Evolutionary conservation across 2,797 vertebrate species (phyloP).

Genomic region (Antrozous pallidus): DNA sequence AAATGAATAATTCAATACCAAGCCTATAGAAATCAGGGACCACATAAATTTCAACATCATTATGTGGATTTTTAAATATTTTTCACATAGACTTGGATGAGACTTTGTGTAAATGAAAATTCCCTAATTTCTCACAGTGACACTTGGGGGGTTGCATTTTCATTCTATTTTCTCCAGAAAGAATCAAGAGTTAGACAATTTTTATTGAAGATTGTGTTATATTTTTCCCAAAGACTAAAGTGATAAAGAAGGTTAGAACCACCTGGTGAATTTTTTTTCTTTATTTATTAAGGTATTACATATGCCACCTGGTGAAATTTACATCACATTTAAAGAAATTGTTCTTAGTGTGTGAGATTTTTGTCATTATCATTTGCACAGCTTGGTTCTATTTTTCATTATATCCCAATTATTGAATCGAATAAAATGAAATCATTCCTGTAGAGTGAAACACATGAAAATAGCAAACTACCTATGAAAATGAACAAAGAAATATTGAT

Average conservation of each 20-base stretch:
- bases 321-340: slow-evolving; percentile 41
- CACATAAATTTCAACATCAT: slow-evolving; percentile 24
- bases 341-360: background rate
- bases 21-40: background rate
- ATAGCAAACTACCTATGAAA: background rate
- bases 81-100: background rate
- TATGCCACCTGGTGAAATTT: background rate
- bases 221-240: background rate
- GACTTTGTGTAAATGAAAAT: slow-evolving; percentile 29
- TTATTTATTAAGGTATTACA: too few species aligned
- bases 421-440: slow-evolving; percentile 41
- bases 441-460: slow-evolving; percentile 18
- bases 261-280: background rate
- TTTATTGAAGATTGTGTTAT: background rate
- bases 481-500: background rate
- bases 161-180: slow-evolving; percentile 13
- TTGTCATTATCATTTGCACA: slow-evolving; percentile 52
- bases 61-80: background rate
- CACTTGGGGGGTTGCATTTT: background rate
- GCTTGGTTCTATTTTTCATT: slow-evolving; percentile 59
- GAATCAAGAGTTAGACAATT: slow-evolving; percentile 45
- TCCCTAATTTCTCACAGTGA: slow-evolving; percentile 8
- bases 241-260: slow-evolving; percentile 31
- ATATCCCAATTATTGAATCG: slow-evolving; percentile 44
- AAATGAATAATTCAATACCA: slow-evolving; percentile 29